A percentile compares a stretch with the other conserved stretches of the same genome.
These are phyloP conservation scores for Brotula barbata DNA, from an alignment of 2,797 vertebrate species.

Conservation along the genomic window DNA sequence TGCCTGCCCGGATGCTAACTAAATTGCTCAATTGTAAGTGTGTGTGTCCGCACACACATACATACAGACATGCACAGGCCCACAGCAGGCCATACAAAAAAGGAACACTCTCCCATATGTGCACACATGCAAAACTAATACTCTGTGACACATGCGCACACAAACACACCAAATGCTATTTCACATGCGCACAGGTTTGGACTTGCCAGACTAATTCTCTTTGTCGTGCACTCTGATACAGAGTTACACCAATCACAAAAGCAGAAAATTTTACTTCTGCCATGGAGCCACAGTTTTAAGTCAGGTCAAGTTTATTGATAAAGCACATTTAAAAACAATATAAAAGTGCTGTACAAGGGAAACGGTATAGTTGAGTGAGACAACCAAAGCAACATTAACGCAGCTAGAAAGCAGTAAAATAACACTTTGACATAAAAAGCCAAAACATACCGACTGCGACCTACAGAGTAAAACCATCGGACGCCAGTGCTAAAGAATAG, in stretches of 20 bases:
- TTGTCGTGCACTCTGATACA: background rate
- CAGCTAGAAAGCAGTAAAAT: no score
- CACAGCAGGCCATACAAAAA: background rate
- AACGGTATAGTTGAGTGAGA: no score
- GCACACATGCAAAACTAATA: background rate
- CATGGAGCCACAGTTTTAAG: background rate
- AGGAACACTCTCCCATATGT: background rate
- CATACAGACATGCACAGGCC: background rate
- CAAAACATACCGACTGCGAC: no score
- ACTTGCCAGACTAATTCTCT: background rate
- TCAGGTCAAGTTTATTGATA: no score
- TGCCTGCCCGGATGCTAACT: constrained; percentile 44
- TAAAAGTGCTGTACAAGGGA: no score
- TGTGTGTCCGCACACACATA: background rate
- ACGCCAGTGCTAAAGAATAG: no score
- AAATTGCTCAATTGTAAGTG: constrained; percentile 25
- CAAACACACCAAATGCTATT: background rate
- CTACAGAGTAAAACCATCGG: no score
- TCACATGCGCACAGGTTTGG: constrained; percentile 3
- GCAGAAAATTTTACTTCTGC: background rate
- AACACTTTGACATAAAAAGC: no score
- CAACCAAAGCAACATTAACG: no score
- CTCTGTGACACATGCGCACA: background rate
- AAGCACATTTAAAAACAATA: no score
- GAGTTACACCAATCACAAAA: background rate